Conservation (phyloP, 30 jellyfish, hydroid and myxozoan genomes). For the Calvadosia cruxmelitensis region DNA sequence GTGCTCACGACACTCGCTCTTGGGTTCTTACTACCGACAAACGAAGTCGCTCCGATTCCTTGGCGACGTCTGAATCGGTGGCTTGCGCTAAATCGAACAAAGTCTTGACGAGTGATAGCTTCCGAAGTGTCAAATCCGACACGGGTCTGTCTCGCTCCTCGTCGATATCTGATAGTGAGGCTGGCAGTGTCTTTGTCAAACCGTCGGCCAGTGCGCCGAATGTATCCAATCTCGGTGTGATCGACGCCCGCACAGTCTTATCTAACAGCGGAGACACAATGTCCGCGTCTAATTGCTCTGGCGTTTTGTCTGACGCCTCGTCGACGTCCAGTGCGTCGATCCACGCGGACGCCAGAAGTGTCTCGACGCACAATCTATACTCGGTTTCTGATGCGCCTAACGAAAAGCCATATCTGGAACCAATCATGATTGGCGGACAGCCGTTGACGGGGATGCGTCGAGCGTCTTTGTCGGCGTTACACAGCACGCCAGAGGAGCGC, state of each 20-base stretch:
- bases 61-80: constrained; percentile 30
- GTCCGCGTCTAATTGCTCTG: not conserved
- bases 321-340: constrained; percentile 10
- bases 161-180: constrained; percentile 7
- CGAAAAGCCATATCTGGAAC: not conserved
- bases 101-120: constrained; percentile 35
- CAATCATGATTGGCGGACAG: too few species aligned
- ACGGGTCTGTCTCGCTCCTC: constrained; percentile 36
- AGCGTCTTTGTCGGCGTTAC: not conserved
- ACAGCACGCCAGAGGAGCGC: not conserved
- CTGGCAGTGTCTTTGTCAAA: constrained; percentile 12
- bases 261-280: not conserved
- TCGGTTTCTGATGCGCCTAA: not conserved
- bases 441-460: not conserved
- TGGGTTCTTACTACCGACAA: constrained; percentile 15
- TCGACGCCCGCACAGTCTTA: not conserved
- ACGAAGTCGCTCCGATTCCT: constrained; percentile 50
- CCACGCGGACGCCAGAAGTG: constrained; percentile 10
- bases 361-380: not conserved
- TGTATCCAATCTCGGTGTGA: constrained; percentile 7
- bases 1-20: constrained; percentile 14
- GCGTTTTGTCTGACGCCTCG: constrained; percentile 1
- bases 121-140: constrained; percentile 54
- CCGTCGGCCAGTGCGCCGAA: constrained; percentile 56
- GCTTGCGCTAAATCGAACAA: constrained; percentile 13